These are phyloP conservation scores for Philereme transversata DNA, from an alignment of 2,888 invertebrate species.

Conservation along the genomic window DNA sequence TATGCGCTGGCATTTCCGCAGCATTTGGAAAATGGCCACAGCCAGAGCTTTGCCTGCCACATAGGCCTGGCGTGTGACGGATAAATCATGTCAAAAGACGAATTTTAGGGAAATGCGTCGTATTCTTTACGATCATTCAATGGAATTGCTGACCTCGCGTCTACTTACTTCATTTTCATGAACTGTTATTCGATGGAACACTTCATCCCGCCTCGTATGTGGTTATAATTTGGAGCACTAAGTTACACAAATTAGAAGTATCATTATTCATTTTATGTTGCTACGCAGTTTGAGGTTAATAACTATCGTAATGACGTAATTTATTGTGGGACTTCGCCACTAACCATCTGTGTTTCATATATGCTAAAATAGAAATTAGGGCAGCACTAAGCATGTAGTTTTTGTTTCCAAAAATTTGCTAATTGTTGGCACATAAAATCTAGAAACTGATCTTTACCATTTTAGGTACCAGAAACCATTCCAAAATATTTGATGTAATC, in stretches of 20 bases:
- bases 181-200: conserved; percentile 11
- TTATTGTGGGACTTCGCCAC: conserved; percentile 42
- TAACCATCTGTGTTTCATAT: conserved; percentile 21
- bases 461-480: not conserved
- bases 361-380: not conserved
- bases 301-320: conserved; percentile 61
- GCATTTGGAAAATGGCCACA: conserved; percentile 77
- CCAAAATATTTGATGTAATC: not conserved
- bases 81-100: conserved; percentile 71
- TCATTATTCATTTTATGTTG: conserved; percentile 18
- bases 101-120: conserved; percentile 66
- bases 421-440: not conserved
- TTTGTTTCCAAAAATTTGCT: not conserved
- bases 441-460: not conserved
- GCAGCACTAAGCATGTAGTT: not conserved
- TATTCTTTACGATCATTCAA: conserved; percentile 47
- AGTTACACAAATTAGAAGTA: conserved; percentile 8
- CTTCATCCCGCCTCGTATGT: conserved; percentile 13
- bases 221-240: conserved; percentile 14
- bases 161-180: conserved; percentile 7
- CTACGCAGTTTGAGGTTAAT: conserved; percentile 65
- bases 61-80: conserved; percentile 79
- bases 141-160: conserved; percentile 22
- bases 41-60: conserved; percentile 73
- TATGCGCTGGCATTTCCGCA: conserved; percentile 60